phyloP scores from a whole-genome alignment of 2,113 vertebrate species.

The Campylomormyrus tamandua region DNA sequence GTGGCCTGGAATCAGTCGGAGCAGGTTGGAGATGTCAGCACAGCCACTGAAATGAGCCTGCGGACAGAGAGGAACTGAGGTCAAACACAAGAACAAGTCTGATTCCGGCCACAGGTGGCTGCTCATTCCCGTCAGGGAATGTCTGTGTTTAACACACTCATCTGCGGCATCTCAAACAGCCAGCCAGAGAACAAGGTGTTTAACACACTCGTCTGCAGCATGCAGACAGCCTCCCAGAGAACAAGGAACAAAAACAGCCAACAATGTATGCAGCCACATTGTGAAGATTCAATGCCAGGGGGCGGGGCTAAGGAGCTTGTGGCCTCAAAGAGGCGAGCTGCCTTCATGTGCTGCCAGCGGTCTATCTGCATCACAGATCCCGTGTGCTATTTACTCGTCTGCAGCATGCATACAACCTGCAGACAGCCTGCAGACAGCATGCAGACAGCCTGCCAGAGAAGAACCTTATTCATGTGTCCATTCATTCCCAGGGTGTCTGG shows the following conservation, averaged over 20 bases:
- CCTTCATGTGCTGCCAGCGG: not conserved
- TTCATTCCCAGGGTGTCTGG: not conserved
- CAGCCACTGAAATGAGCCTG: not conserved
- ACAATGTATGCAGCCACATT: constrained; percentile 64
- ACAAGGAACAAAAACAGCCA: constrained; percentile 30
- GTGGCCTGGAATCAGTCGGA: too few relatives aligned
- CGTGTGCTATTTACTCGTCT: not conserved
- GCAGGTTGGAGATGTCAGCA: not conserved
- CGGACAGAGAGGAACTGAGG: not conserved
- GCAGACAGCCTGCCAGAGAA: not conserved
- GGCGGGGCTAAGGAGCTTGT: constrained; percentile 33
- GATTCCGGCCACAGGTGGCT: too few relatives aligned
- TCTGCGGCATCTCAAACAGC: not conserved
- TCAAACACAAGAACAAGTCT: not conserved
- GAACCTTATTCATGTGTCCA: not conserved
- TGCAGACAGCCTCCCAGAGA: not conserved
- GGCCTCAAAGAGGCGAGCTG: constrained; percentile 26
- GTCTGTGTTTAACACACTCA: not conserved
- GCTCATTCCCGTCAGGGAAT: not conserved
- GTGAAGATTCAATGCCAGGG: constrained; percentile 56
- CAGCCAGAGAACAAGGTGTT: not conserved
- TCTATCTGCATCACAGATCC: not conserved
- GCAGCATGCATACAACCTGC: too few relatives aligned
- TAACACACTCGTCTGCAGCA: not conserved
- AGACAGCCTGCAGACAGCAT: not conserved